phyloP scores from a whole-genome alignment of 2,113 vertebrate genomes.

The Recurvirostra avosetta region DNA sequence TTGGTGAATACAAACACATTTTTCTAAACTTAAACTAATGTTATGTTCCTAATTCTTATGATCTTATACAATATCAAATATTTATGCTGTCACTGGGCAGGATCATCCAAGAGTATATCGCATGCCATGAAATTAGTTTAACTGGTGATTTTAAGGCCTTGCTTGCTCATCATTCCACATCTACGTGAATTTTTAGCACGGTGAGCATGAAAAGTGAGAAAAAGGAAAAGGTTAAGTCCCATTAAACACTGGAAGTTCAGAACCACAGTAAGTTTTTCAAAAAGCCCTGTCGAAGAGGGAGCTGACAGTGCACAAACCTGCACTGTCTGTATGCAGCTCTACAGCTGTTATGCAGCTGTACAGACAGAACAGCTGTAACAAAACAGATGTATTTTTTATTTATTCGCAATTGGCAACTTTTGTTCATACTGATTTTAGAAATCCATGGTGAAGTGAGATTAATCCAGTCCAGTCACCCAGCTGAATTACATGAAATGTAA shows the following conservation, averaged over 20 bases:
- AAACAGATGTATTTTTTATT: neutral
- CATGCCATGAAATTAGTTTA: neutral
- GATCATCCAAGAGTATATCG: neutral
- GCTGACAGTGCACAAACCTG: neutral
- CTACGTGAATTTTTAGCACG: neutral
- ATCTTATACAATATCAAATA: neutral
- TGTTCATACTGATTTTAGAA: neutral
- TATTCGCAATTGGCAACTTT: neutral
- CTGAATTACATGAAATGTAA: neutral
- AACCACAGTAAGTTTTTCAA: neutral
- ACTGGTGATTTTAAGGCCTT: neutral
- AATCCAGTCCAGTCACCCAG: neutral
- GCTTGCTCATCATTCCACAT: neutral
- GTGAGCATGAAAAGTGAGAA: neutral
- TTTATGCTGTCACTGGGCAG: neutral
- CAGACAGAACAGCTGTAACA: neutral
- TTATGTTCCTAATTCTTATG: neutral
- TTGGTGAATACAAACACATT: neutral
- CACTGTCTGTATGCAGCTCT: neutral
- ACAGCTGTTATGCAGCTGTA: neutral
- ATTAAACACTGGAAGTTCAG: neutral
- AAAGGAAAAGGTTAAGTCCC: neutral
- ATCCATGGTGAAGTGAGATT: neutral
- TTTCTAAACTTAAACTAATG: neutral
- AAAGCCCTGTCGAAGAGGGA: neutral